These are phyloP conservation scores for Amiota mariae DNA, from an alignment of 2,888 invertebrate species.

Conservation along the genomic window DNA sequence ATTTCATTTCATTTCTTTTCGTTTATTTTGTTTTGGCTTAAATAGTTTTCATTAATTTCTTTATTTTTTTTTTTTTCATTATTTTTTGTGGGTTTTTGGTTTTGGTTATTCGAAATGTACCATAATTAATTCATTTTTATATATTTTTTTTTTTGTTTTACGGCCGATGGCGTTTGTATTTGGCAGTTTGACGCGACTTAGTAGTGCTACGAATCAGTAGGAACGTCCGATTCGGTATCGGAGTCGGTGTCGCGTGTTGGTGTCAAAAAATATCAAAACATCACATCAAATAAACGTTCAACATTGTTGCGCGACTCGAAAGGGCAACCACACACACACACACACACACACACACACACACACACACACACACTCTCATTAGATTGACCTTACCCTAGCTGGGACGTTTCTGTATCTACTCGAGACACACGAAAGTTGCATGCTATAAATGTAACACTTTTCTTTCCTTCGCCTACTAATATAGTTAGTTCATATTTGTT, in stretches of 20 bases:
- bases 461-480: background rate
- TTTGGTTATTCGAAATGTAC: conserved; percentile 58
- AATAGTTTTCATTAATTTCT: conserved; percentile 55
- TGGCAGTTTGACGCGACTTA: conserved; percentile 38
- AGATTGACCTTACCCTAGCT: conserved; percentile 29
- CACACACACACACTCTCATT: conserved; percentile 9
- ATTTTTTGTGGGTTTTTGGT: conserved; percentile 34
- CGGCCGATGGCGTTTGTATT: conserved; percentile 40
- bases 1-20: conserved; percentile 53
- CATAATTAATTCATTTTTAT: conserved; percentile 70
- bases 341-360: background rate
- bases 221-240: conserved; percentile 45
- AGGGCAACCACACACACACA: conserved; percentile 24
- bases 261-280: conserved; percentile 74
- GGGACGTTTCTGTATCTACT: conserved; percentile 25
- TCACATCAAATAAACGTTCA: conserved; percentile 73
- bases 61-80: conserved; percentile 30
- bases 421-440: background rate
- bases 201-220: conserved; percentile 47
- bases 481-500: too few species aligned
- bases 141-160: conserved; percentile 30
- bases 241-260: conserved; percentile 69
- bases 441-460: conserved; percentile 53
- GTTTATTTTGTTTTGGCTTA: conserved; percentile 38
- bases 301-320: conserved; percentile 41